Evolutionary conservation across 2,888 invertebrate species (phyloP), one percentile per base, ranked within the genome.

Genomic region (Stenurella melanura): DNA sequence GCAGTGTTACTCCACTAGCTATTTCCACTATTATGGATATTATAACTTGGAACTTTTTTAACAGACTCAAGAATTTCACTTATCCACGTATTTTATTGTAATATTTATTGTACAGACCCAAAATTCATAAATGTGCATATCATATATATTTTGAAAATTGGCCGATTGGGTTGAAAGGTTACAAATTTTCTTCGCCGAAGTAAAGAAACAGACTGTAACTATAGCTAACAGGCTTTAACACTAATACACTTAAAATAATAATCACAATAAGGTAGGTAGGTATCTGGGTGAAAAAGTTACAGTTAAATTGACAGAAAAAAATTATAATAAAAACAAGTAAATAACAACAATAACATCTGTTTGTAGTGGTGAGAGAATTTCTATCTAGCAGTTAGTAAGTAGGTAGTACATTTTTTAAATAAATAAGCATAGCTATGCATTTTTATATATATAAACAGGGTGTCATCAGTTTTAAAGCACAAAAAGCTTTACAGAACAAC

Each of bases 401-500:
- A 73, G 18, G 56, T 71, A 71, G 56, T 63, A 61, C 54, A 42
- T 61, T 72, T 38, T 74, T 74, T 61, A 74, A 74, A 74, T 74
- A 74, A 74, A 71, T 70, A 64, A 70, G 64, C 42, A 75, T 71
- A 58, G 30, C 6, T 34, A 64, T 64, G 42, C 64, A 38, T 38
- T 64, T 42, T 6, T 64, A 64, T 64, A 64, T 64, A 19, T 64
- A 64, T 19, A 42, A 17, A 38, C 38, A 64, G 63, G 38, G 34
- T 18, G 38, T 38, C n/a, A 30, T 38, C n/a, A 30, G 17, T 19
- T 38, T 42, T 9, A 15, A 11, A 9, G 9, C 11, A 38, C 1
- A 38, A 38, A 38, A 42, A 42, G 1, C 15, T 42, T 42, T 1
- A 42, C 30, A 9, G 30, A 9, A 34, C 4, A 26, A 26, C 30